A percentile compares a stretch with the other conserved stretches of the same genome.
phyloP scores from a whole-genome alignment of 2,113 vertebrate genomes.

The Anseranas semipalmata region DNA sequence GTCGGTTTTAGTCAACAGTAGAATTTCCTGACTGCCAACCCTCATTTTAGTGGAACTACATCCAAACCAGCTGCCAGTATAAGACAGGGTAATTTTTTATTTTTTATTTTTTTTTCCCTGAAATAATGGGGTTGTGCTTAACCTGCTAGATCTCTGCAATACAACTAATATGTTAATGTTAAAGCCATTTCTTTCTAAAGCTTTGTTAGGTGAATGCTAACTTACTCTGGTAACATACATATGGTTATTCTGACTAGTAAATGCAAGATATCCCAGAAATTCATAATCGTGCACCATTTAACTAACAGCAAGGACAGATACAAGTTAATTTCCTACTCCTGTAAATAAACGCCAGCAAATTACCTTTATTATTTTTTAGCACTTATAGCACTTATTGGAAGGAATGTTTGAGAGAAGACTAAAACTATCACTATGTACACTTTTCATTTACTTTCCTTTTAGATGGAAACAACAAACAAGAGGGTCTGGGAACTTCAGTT shows the following conservation, averaged over 20 bases:
- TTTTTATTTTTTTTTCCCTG: too few relatives aligned
- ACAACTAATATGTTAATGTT: too few relatives aligned
- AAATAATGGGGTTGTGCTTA: not conserved
- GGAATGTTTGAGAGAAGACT: not conserved
- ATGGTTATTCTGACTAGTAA: not conserved
- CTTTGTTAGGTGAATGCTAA: not conserved
- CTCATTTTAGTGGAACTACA: not conserved
- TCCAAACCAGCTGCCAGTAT: not conserved
- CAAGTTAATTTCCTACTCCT: not conserved
- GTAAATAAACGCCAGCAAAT: not conserved
- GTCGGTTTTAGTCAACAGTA: not conserved
- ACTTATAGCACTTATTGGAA: not conserved
- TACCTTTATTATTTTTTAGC: not conserved
- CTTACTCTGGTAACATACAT: not conserved
- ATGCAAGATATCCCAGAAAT: not conserved
- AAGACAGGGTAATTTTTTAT: too few relatives aligned
- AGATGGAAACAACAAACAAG: not conserved
- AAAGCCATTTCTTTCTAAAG: not conserved
- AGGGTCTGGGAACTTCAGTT: not conserved
- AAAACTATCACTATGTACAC: not conserved
- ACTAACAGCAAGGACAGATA: not conserved
- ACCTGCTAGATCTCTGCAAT: too few relatives aligned
- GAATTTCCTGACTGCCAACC: not conserved
- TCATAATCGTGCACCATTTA: not conserved
- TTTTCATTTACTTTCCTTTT: not conserved